Base-by-base conservation (phyloP, 2,113 vertebrate species). In the Bos indicus region DNA sequence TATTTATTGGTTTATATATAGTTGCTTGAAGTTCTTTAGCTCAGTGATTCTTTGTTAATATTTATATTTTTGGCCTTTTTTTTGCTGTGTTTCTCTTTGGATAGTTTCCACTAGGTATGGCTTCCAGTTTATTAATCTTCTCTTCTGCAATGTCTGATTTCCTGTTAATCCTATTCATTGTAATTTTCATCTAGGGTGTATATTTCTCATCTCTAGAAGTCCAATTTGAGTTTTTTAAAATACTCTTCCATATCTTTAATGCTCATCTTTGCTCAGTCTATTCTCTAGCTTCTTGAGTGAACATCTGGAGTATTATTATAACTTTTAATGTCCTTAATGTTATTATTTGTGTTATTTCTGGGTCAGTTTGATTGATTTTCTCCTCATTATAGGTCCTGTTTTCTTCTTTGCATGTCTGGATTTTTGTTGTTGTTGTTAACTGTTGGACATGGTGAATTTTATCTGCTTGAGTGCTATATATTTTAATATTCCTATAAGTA, bases 271-370 rank as follows among this genome's bases (percentile, higher is more conserved):
- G 6, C 33, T 60, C n/a, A 46, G 25, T 87, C 52, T 81, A 10
- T 26, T 91, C 23, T 95, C 57, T 95, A 25, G 71, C 8, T 88
- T 97, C 16, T 71, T 94, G 60, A 90, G 64, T 94, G 56, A 90
- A 82, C 60, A 64, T 82, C 15, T 82, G 54, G 43, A 87, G 7
- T 94, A 74, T 7, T 85, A 54, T 91, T 56, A 60, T 28, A 91
- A 91, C 54, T 88, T 91, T 86, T 54, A 62, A 40, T 82, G 43
- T 91, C 67, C 19, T 88, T 52, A 62, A n/a, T 94, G 82, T 26
- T 59, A 15, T 56, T 85, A 91, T 93, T 43, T 90, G 51, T 93
- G 16, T 85, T 64, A 33, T 93, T 81, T 96, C 64, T 80, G 12
- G 15, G 82, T 89, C 88, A 78, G 1, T 96, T 86, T 56, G 83